These are phyloP conservation scores for Uria lomvia DNA, from an alignment of 2,113 vertebrate genomes.

Conservation along the genomic window DNA sequence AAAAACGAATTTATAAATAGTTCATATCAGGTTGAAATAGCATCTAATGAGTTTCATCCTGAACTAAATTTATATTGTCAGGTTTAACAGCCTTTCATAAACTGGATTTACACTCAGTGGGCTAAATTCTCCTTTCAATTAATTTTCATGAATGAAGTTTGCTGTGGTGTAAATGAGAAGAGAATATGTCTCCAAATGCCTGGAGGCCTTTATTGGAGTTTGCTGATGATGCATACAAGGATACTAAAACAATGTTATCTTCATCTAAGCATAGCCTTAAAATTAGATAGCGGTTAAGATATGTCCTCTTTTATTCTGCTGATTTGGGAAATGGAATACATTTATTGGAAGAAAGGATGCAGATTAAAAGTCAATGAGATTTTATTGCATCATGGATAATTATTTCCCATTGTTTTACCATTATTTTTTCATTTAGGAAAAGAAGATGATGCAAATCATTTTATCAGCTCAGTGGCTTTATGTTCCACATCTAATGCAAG, in stretches of 20 bases:
- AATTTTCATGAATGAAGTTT: conserved; percentile 29
- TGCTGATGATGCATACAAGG: conserved; percentile 15
- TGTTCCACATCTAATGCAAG: not conserved
- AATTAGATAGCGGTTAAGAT: conserved; percentile 42
- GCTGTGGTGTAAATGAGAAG: not conserved
- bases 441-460: not conserved
- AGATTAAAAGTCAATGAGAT: conserved; percentile 54
- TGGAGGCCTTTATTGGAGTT: not conserved
- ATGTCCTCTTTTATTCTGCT: conserved; percentile 10
- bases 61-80: conserved; percentile 17
- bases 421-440: conserved; percentile 20
- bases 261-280: conserved; percentile 26
- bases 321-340: conserved; percentile 19
- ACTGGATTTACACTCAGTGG: not conserved
- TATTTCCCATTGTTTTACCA: conserved; percentile 28
- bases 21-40: not conserved
- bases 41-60: not conserved
- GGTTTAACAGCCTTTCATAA: conserved; percentile 34
- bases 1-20: conserved; percentile 1
- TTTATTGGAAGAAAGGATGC: conserved; percentile 17
- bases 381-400: conserved; percentile 47
- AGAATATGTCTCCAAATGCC: not conserved
- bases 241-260: conserved; percentile 14
- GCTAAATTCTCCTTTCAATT: conserved; percentile 22
- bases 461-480: conserved; percentile 8